These are phyloP conservation scores for Graphium colonna DNA, from an alignment of 2,888 invertebrate genomes.

Conservation along the genomic window DNA sequence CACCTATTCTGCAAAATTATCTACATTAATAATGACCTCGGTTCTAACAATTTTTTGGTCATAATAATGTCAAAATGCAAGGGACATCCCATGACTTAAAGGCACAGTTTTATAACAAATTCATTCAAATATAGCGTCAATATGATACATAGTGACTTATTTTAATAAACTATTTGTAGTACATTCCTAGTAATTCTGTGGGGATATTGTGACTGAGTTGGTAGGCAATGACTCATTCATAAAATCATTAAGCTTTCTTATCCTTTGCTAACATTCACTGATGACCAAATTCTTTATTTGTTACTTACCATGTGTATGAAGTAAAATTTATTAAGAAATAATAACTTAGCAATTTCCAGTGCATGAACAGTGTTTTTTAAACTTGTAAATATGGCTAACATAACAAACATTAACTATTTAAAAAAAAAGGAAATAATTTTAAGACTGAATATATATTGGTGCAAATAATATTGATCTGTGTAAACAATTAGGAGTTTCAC, in stretches of 20 bases:
- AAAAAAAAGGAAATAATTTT: no score
- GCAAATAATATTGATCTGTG: no score
- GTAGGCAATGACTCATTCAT: background rate
- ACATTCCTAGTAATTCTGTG: background rate
- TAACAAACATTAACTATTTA: no score
- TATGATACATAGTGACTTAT: background rate
- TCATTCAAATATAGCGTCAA: background rate
- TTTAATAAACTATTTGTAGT: background rate
- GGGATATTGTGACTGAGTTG: background rate
- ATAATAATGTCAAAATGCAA: background rate
- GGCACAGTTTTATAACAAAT: background rate
- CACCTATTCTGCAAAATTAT: no score
- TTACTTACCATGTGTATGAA: background rate
- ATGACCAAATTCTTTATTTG: background rate
- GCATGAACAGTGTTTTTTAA: no score
- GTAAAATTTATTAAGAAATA: no score
- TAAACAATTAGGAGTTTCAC: no score
- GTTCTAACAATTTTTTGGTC: background rate
- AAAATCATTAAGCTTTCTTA: background rate
- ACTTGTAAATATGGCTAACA: no score
- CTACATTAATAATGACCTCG: background rate
- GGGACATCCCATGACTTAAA: background rate
- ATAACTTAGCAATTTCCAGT: no score
- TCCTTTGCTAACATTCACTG: background rate
- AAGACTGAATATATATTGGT: no score